Base-by-base conservation (phyloP, 2,888 invertebrate genomes). In the Cecidostiba fungosa region DNA sequence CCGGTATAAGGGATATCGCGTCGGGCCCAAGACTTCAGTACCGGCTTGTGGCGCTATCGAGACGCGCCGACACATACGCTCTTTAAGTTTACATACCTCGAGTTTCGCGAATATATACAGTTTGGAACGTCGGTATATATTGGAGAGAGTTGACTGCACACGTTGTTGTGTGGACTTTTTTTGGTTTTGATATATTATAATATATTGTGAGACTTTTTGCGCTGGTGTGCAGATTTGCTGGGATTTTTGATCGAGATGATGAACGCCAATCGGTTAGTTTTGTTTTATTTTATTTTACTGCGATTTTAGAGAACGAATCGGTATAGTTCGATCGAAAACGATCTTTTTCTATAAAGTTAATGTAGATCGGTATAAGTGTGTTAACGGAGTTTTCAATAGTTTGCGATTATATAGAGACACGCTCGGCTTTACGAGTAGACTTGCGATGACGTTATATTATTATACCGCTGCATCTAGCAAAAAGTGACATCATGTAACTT, bases 1-100 rank as follows among this genome's bases (percentile, higher is more conserved):
- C 74, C 54, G 83, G 43, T 87, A 87, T 87, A 87, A 87, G 84
- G 86, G 87, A 85, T 87, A 86, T 74, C 85, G 77, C 78, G n/a
- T 19, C 59, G 73, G 87, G 36, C 85, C 87, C 85, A 81, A 73
- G 77, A 81, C 84, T 87, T 87, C 87, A 87, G 87, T 87, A 19
- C 70, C 43, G 62, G 43, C 29, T 29, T 66, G 29, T 36, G 76
- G 76, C 50, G 36, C 82, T 77, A 19, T 12, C 43, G 54, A 54
- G 26, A 70, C 26, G 70, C 54, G 59, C 26, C 6, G 59, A 19
- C 10, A 26, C 26, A 62, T 26, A n/a, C n/a, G n/a, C n/a, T n/a
- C n/a, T n/a, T n/a, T n/a, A n/a, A n/a, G n/a, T 6, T 23, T 62
- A 6, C 39, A 62, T 5, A n/a, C 62, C n/a, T 26, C 8, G 23